Base-by-base conservation (phyloP, 1,140 invertebrate species). In the Drosophila tristis region DNA sequence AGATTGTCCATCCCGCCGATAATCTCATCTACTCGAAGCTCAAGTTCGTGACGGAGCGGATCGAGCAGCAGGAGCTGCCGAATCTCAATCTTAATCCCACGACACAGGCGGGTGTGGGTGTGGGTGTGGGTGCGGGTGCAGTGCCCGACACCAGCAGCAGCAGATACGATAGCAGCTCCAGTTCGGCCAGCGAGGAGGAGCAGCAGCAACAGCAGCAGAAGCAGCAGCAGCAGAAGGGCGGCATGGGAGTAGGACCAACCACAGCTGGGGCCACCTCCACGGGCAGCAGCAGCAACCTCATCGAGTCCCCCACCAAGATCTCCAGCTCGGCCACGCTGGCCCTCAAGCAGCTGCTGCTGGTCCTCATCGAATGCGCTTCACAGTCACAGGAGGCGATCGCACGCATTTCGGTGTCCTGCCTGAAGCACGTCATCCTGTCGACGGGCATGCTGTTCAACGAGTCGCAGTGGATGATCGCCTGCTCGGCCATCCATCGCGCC, bases 321-420 rank as follows among this genome's bases (percentile, higher is more conserved):
- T 90, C 91, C 5, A 71, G 79, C 35, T 94, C 95, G 47, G 94
- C 95, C 0, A 96, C 96, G 26, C 93, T 98, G 78, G 96, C 98
- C 91, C 91, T 98, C 48, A 97, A 97, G 86, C 97, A 98, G 92
- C 93, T 97, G 29, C 93, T 98, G 50, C 92, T 97, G n/a, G 95
- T 98, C 15, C 94, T 98, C 82, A 96, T 97, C 16, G 97, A 98
- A 92, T 98, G 97, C 92, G 95, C 97, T n/a, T 95, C 96, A 0
- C 96, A 98, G 90, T 95, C 97, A 0, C 95, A 95, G 66, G 98
- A 98, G 92, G 95, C 95, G 39, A 96, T 98, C 51, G 97, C 97
- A 5, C 93, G 97, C 68, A 93, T 98, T 2, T 97, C 97, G n/a
- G 98, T 97, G 80, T 97, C 97, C 35, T 98, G 98, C 91, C 95